Evolutionary conservation across 2,888 invertebrate species (phyloP).

Genomic region (Agonopterix heracliana): DNA sequence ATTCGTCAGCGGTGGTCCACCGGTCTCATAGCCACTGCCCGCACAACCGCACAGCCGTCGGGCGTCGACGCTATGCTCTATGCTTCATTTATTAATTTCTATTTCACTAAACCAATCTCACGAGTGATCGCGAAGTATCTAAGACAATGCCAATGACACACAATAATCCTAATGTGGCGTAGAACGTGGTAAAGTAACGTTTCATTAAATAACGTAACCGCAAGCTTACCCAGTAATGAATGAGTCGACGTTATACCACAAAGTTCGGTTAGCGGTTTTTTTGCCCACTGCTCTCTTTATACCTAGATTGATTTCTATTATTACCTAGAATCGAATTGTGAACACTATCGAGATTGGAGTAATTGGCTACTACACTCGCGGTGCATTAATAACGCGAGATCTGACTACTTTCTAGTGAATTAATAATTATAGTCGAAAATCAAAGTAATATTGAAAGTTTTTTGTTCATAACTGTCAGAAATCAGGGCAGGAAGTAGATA

Average conservation of each 20-base stretch:
- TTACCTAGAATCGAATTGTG: slow-evolving; percentile 45
- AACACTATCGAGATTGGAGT: slow-evolving; percentile 50
- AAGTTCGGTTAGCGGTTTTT: slow-evolving; percentile 65
- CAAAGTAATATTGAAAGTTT: not conserved
- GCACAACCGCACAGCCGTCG: not conserved
- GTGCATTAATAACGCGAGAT: slow-evolving; percentile 27
- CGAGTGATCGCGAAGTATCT: no score
- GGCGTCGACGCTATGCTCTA: not conserved
- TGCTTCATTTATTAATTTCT: not conserved
- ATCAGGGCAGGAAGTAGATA: no score
- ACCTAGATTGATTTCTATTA: slow-evolving; percentile 61
- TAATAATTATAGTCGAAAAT: slow-evolving; percentile 21
- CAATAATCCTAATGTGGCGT: slow-evolving; percentile 34
- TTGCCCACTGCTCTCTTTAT: slow-evolving; percentile 55
- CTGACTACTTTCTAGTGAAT: slow-evolving; percentile 26
- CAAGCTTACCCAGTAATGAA: slow-evolving; percentile 53
- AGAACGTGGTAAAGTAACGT: slow-evolving; percentile 41
- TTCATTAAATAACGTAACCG: slow-evolving; percentile 62
- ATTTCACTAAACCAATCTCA: no score
- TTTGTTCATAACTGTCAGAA: no score
- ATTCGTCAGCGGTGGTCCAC: slow-evolving; percentile 59
- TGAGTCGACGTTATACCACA: slow-evolving; percentile 48
- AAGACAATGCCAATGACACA: slow-evolving; percentile 25
- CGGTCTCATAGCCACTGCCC: slow-evolving; percentile 2
- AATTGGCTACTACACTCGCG: slow-evolving; percentile 40